Base-by-base conservation (phyloP, 2,113 vertebrate species). In the Ciconia maguari region DNA sequence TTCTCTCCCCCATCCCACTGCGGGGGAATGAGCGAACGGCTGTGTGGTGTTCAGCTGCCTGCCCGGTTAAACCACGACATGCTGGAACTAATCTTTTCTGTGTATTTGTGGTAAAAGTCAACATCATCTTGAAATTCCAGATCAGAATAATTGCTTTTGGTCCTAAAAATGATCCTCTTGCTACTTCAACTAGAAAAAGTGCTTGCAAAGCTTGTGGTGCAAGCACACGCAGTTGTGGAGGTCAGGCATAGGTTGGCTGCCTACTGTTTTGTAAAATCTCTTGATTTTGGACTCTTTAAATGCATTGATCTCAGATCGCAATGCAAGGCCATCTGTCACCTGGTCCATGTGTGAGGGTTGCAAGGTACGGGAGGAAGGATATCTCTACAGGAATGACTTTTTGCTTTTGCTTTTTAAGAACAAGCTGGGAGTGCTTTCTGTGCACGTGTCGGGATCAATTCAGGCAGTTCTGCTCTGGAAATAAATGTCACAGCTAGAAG, bases 401-500 rank as follows among this genome's bases (percentile, higher is more conserved):
- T 55, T 44, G 42, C 9, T 86, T 66, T 51, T 77, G 36, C 16
- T n/a, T 36, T 81, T 92, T n/a, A 74, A 74, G 30, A 64, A 38
- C 14, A 64, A 51, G 16, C 66, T 77, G 60, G n/a, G 42, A 81
- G 34, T 1, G 1, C 4, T 57, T 87, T 69, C 52, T 60, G n/a
- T 30, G 51, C 42, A 55, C 0, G 0, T 25, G 14, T 22, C 4
- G 1, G 64, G 44, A 38, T 9, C 0, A 4, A 61, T 48, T 62
- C 42, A 55, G 55, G 51, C 60, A 84, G 36, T 25, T 90, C 48
- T 11, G 7, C 42, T 68, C 65, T 65, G 76, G 64, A 80, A 74
- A 77, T 24, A 48, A 78, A 81, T 41, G 77, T 54, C 92, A 77
- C 30, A 46, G 30, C 17, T 29, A 41, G 54, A 46, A 69, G 9